A percentile compares a stretch with the other conserved stretches of the same genome.
phyloP scores from a whole-genome alignment of 2,888 invertebrate species.

The Tetragnatha montana region DNA sequence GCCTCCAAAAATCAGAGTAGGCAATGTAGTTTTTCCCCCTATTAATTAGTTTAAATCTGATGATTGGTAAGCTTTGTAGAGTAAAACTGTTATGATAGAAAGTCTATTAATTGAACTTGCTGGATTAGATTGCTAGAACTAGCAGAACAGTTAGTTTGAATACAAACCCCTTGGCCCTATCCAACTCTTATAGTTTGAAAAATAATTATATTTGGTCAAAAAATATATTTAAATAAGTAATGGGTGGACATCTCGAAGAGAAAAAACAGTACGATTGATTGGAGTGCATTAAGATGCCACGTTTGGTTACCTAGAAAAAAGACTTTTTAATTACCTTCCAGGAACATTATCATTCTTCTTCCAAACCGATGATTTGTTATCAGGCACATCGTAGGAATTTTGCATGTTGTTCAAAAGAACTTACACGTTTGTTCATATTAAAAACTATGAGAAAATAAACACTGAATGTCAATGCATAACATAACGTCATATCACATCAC shows the following conservation, averaged over 20 bases:
- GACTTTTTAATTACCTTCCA: slow-evolving; percentile 60
- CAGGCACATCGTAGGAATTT: slow-evolving; percentile 64
- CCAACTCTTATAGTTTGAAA: too few relatives aligned
- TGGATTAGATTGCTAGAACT: too few relatives aligned
- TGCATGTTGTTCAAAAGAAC: slow-evolving; percentile 64
- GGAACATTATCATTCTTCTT: slow-evolving; percentile 69
- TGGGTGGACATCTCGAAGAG: too few relatives aligned
- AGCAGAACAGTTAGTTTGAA: too few relatives aligned
- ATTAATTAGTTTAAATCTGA: too few relatives aligned
- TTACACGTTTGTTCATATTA: slow-evolving; percentile 60
- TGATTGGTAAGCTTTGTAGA: too few relatives aligned
- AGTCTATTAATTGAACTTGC: too few relatives aligned
- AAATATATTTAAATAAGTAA: background rate
- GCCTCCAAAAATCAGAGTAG: too few relatives aligned
- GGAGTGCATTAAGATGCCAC: slow-evolving; percentile 35
- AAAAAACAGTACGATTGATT: background rate
- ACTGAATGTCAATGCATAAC: slow-evolving; percentile 37
- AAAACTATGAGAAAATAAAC: slow-evolving; percentile 42
- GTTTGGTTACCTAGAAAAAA: slow-evolving; percentile 15
- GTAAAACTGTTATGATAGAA: too few relatives aligned
- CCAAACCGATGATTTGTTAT: slow-evolving; percentile 66
- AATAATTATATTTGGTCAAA: background rate
- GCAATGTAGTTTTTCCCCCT: too few relatives aligned
- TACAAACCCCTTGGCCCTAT: too few relatives aligned
- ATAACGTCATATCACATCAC: slow-evolving; percentile 66